Base-by-base conservation (phyloP, 2,888 invertebrate species). In the Thymelicus acteon region DNA sequence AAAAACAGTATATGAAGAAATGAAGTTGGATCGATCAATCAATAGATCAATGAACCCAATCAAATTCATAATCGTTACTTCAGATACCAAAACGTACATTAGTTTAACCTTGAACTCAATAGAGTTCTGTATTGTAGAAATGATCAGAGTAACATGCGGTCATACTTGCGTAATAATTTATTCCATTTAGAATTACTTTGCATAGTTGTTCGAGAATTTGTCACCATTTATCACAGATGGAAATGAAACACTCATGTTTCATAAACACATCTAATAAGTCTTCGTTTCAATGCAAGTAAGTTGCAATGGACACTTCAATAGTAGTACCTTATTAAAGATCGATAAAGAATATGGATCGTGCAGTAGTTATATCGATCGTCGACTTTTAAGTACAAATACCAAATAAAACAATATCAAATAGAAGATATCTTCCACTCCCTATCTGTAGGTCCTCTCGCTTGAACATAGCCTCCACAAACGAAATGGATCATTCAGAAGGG, bases 401-500 rank as follows among this genome's bases (percentile, higher is more conserved):
- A 61, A 61, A 44, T 54, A 61, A 54, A 54, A 47, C 47, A 57
- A 24, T 39, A 44, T 44, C 24, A 52, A 44, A 57, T 57, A 8
- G 24, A 47, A 37, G 54, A 12, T 44, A 54, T 52, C 39, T 57
- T 62, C 47, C 19, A 57, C 57, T 37, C 37, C 13, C 12, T 62
- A 62, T 68, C 62, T 37, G 37, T 68, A 54, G 24, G 62, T 54
- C 44, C n/a, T 37, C 8, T 37, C 57, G 47, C 69, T 57, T 24
- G 13, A 12, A 67, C 49, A 24, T 60, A 62, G 12, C 6, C 19
- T 44, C 15, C 8, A 39, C 48, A 19, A 69, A 57, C 39, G 57
- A 72, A 73, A 72, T 60, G 49, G n/a, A 10, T 63, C n/a, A 37
- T 47, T 8, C 61, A 54, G 15, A 57, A 70, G 60, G 71, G 52